Evolutionary conservation across 2,113 vertebrate species (phyloP), one percentile per base, ranked within the genome.

Genomic region (Nansenia antarctica): DNA sequence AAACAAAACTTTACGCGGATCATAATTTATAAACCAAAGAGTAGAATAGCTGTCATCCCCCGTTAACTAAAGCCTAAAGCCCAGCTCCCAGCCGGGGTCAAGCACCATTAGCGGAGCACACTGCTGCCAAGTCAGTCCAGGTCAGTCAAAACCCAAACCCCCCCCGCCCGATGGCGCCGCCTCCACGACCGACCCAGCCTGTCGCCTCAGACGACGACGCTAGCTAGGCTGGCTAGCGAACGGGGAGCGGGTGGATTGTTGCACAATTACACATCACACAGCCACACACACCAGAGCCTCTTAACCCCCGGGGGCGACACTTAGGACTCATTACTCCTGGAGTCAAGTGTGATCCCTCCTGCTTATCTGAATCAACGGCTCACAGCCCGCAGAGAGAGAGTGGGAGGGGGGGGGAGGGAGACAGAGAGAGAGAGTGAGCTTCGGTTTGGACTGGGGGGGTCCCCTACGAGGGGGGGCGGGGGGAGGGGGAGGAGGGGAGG

Each of bases 261-360:
- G 42, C 86, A 81, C 87, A 87, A 90, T 91, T 89, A 91, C 76
- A 70, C 80, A 77, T 83, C 59, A 76, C 78, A 71, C 80, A n/a
- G n/a, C n/a, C n/a, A n/a, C n/a, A n/a, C n/a, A n/a, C 80, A 71
- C 62, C 77, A 76, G 79, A 77, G 74, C 85, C 84, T 79, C 80
- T 86, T 79, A 86, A 87, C 82, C 85, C 83, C 74, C n/a, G n/a
- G 77, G 73, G 81, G 88, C 86, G 83, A 77, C 61, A 22, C 86
- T 90, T 79, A 89, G 35, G 72, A 84, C 79, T 86, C 82, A 83
- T 90, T 89, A 82, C 72, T 74, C 76, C 86, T 82, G 82, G 82
- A 85, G 86, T 88, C 87, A 88, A 88, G 87, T 84, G 84, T 83
- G 81, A 88, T 86, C 88, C 81, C 69, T 65, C 76, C 49, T 62